Base-by-base conservation (phyloP, 2,113 vertebrate genomes). In the Monopterus albus region DNA sequence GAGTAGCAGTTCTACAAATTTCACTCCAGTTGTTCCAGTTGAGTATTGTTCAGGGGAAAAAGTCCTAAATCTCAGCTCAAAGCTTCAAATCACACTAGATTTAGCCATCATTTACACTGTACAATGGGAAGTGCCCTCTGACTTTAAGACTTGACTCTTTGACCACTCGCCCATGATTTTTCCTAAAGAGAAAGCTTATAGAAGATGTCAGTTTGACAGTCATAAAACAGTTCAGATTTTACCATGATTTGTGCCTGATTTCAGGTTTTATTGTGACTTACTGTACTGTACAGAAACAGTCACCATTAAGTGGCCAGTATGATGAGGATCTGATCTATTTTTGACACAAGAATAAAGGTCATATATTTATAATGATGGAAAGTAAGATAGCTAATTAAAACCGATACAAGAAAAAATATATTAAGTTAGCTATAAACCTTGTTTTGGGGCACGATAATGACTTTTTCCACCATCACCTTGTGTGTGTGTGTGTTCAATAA, bases 101-200 rank as follows among this genome's bases (percentile, higher is more conserved):
- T n/a, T n/a, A n/a, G n/a, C n/a, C n/a, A n/a, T n/a, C n/a, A 68
- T 56, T 43, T 39, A 40, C 8, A 65, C 7, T 47, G 21, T 36
- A 15, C 20, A 20, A 14, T 51, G 7, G 3, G 11, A 1, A 64
- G 4, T 20, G 42, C 6, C 23, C 23, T 36, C 28, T 20, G 2
- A 35, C 8, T 29, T 26, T 39, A 18, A 60, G n/a, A 36, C 20
- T 28, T 23, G n/a, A n/a, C 29, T 64, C n/a, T 18, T 51, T 51
- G 14, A 43, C 35, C 10, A 10, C 36, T 29, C 20, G 45, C 45
- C 9, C 12, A 15, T 29, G 15, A n/a, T n/a, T n/a, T n/a, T n/a
- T n/a, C n/a, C n/a, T n/a, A n/a, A n/a, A n/a, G n/a, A n/a, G n/a
- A n/a, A n/a, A n/a, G n/a, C n/a, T n/a, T n/a, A n/a, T n/a, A n/a